Conservation (phyloP, 1,140 invertebrate species). For the Rhyacophila brunnea region DNA sequence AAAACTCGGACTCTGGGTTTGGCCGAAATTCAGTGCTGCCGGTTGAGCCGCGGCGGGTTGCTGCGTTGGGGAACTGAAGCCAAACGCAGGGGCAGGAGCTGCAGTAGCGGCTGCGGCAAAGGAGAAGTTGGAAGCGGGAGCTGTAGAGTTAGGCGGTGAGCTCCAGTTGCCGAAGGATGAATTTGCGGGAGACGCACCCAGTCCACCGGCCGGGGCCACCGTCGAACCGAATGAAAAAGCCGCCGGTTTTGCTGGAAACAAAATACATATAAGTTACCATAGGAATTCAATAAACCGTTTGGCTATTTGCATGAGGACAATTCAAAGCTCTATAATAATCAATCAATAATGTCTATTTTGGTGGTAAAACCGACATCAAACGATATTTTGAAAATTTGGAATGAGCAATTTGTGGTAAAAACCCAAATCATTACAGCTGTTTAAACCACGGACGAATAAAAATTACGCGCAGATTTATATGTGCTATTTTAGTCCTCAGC, state of each 20-base stretch:
- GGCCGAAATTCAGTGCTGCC: slow-evolving; percentile 32
- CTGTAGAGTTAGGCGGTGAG: slow-evolving; percentile 33
- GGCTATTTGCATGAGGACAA: too few relatives aligned
- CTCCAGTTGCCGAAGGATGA: slow-evolving; percentile 7
- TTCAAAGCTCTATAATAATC: too few relatives aligned
- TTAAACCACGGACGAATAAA: too few relatives aligned
- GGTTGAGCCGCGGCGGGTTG: slow-evolving; percentile 35
- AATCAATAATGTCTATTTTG: too few relatives aligned
- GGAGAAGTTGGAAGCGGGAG: slow-evolving; percentile 29
- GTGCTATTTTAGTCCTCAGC: too few relatives aligned
- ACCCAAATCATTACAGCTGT: too few relatives aligned
- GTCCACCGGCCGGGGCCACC: slow-evolving; percentile 42
- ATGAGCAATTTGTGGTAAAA: too few relatives aligned
- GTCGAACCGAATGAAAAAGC: slow-evolving; percentile 21
- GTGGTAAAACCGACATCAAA: too few relatives aligned
- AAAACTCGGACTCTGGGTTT: slow-evolving; percentile 29
- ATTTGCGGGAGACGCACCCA: slow-evolving; percentile 38
- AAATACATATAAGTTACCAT: too few relatives aligned
- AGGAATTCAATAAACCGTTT: too few relatives aligned
- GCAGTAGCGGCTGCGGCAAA: slow-evolving; percentile 36
- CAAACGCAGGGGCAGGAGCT: slow-evolving; percentile 29
- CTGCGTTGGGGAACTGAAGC: slow-evolving; percentile 35
- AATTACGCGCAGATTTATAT: too few relatives aligned
- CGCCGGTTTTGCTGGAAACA: slow-evolving; percentile 16
- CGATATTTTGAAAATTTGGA: too few relatives aligned